Evolutionary conservation across 2,113 vertebrate genomes (phyloP).

Genomic region (Trogon melanurus): DNA sequence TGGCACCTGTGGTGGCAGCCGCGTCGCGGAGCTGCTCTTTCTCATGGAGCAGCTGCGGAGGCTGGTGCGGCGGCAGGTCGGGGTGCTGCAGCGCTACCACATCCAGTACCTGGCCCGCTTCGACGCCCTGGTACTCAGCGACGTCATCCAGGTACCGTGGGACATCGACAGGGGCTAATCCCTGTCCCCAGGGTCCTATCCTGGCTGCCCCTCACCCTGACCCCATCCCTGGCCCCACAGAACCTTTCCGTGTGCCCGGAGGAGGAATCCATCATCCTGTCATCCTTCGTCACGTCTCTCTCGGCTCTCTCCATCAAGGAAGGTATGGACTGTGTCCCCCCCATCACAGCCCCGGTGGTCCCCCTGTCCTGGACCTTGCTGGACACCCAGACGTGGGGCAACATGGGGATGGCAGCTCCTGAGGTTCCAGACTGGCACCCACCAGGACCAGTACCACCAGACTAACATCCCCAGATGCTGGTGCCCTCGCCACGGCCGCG

Average conservation of each 20-base stretch:
- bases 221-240: conserved; percentile 48
- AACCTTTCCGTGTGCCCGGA: conserved; percentile 93
- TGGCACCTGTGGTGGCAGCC: conserved; percentile 60
- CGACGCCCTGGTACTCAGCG: conserved; percentile 88
- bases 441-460: too few relatives aligned
- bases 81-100: conserved; percentile 86
- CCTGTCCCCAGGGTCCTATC: neutral
- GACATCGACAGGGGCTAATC: too few relatives aligned
- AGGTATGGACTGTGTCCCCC: conserved; percentile 66
- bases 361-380: neutral
- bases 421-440: neutral
- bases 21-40: conserved; percentile 87
- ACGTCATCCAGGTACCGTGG: conserved; percentile 86
- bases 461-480: neutral
- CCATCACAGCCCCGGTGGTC: neutral
- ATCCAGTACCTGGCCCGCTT: conserved; percentile 89
- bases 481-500: too few relatives aligned
- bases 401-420: neutral
- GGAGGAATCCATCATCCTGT: conserved; percentile 92
- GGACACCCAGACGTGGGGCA: neutral
- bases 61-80: conserved; percentile 70
- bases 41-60: conserved; percentile 82
- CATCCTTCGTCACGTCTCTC: conserved; percentile 88
- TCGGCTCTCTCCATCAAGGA: conserved; percentile 86
- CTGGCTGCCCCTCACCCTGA: neutral